Evolutionary conservation across 2,888 invertebrate genomes (phyloP).

Genomic region (Creontiades dilutus): DNA sequence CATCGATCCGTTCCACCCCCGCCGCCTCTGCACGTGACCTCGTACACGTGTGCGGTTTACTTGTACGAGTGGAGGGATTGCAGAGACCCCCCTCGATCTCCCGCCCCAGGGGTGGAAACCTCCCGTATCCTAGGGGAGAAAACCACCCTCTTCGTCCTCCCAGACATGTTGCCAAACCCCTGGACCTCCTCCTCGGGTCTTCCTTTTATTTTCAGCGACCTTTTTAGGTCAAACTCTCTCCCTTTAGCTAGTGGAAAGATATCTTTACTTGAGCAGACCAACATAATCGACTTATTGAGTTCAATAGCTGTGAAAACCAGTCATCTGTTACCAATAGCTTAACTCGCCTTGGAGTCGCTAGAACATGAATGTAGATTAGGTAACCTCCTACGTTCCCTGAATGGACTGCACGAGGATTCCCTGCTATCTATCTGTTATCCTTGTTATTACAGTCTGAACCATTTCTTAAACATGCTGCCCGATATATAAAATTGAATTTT

Average conservation of each 20-base stretch:
- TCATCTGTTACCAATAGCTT: constrained; percentile 52
- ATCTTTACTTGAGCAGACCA: constrained; percentile 51
- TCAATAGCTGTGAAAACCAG: constrained; percentile 61
- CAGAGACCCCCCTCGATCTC: background rate
- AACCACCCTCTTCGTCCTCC: background rate
- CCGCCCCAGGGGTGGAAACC: background rate
- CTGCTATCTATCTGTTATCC: background rate
- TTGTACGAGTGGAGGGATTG: constrained; percentile 60
- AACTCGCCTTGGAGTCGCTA: constrained; percentile 42
- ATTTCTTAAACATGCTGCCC: background rate
- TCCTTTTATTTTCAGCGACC: constrained; percentile 39
- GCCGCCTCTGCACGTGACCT: constrained; percentile 59
- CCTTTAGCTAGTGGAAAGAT: constrained; percentile 60
- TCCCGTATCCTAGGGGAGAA: background rate
- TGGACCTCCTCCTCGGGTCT: background rate
- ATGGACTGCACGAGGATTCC: background rate
- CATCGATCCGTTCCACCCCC: constrained; percentile 61
- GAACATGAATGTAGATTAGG: constrained; percentile 60
- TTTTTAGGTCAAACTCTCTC: constrained; percentile 57
- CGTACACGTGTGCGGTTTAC: constrained; percentile 68
- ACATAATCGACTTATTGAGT: constrained; percentile 63
- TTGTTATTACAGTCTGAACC: background rate
- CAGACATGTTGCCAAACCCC: background rate
- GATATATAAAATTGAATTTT: background rate
- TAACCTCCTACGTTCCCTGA: background rate